phyloP scores from a whole-genome alignment of 2,888 invertebrate species.

The Drosophila limbata region DNA sequence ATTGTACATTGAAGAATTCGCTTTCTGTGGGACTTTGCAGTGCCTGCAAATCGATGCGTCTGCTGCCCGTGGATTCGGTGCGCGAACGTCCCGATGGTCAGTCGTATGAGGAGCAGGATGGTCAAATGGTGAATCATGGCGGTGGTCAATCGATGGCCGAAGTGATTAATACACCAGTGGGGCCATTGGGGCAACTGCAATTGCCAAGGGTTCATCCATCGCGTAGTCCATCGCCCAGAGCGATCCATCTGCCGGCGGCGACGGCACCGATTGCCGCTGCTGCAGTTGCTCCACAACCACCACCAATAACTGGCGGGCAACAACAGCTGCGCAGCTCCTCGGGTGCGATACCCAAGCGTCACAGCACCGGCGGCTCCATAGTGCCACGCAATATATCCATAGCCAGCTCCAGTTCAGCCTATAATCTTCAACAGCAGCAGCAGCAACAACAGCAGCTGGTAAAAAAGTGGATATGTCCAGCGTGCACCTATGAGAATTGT shows the following conservation, averaged over 20 bases:
- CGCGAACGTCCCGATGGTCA: conserved; percentile 71
- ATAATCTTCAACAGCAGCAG: conserved; percentile 67
- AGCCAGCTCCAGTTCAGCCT: conserved; percentile 58
- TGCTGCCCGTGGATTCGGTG: conserved; percentile 66
- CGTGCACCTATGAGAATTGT: conserved; percentile 93
- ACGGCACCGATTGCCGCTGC: conserved; percentile 6
- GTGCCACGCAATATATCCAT: conserved; percentile 67
- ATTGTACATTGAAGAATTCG: conserved; percentile 93
- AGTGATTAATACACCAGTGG: conserved; percentile 24
- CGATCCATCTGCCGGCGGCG: not conserved
- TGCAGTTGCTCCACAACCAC: conserved; percentile 69
- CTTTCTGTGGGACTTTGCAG: conserved; percentile 89
- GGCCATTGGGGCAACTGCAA: conserved; percentile 23
- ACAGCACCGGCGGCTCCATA: conserved; percentile 78
- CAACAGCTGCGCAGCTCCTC: conserved; percentile 82
- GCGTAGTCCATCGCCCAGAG: conserved; percentile 87
- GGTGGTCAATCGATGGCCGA: conserved; percentile 14
- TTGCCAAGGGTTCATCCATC: conserved; percentile 62
- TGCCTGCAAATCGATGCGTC: conserved; percentile 90
- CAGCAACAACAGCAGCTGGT: conserved; percentile 52
- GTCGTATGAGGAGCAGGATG: conserved; percentile 69
- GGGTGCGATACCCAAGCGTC: conserved; percentile 84
- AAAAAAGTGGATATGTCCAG: conserved; percentile 90
- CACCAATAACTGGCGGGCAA: not conserved
- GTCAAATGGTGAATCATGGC: not conserved